phyloP scores from a whole-genome alignment of 2,797 vertebrate species.

The Prionace glauca region DNA sequence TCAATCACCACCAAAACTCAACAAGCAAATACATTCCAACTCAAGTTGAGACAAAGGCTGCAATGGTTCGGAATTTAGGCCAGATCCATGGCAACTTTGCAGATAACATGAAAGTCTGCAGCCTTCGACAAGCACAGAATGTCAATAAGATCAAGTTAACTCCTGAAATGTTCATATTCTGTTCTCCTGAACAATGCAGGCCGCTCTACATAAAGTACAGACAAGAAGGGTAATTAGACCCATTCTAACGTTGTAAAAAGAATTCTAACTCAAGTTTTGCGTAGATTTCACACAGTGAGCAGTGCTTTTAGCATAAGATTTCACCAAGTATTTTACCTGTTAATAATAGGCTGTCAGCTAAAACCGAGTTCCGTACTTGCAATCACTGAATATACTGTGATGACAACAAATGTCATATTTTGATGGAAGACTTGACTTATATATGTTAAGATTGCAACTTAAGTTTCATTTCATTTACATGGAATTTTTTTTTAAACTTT shows the following conservation, averaged over 20 bases:
- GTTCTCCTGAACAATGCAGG: background rate
- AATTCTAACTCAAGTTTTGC: background rate
- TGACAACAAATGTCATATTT: background rate
- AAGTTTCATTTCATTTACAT: background rate
- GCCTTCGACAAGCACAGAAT: background rate
- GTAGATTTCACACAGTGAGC: background rate
- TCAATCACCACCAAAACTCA: background rate
- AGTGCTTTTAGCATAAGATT: background rate
- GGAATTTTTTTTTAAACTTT: background rate
- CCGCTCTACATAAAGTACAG: background rate
- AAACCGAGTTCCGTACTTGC: background rate
- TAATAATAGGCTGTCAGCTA: background rate
- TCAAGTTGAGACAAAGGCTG: constrained; percentile 12
- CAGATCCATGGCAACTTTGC: constrained; percentile 26
- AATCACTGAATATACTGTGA: background rate
- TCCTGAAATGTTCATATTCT: background rate
- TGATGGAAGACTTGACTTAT: background rate
- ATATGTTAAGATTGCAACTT: background rate
- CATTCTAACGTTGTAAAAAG: background rate
- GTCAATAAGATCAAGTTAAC: background rate
- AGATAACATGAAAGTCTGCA: background rate
- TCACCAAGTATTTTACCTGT: background rate
- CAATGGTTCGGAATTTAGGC: background rate
- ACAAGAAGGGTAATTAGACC: background rate
- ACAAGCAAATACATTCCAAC: background rate